Evolutionary conservation across 2,797 vertebrate genomes (phyloP).

Genomic region (Hirundo rustica): DNA sequence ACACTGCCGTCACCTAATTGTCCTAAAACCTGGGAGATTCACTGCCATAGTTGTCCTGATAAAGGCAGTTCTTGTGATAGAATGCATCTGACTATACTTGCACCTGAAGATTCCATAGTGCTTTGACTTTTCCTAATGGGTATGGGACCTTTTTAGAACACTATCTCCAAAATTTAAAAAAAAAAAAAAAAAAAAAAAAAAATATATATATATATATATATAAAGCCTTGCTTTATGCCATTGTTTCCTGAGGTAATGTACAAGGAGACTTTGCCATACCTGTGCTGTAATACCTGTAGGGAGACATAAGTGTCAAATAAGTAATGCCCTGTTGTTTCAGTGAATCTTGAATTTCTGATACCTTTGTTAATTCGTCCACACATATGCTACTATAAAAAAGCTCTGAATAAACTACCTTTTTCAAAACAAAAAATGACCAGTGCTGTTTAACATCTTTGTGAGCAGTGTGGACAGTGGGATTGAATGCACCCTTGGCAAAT

Average conservation of each 20-base stretch:
- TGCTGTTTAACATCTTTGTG: neutral
- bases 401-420: neutral
- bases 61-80: neutral
- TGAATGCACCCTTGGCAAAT: neutral
- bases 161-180: neutral
- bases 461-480: too few species aligned
- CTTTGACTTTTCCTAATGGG: neutral
- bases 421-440: neutral
- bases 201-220: too few species aligned
- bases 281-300: neutral
- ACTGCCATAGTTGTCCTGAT: neutral
- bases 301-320: neutral
- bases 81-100: neutral
- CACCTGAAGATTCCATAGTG: neutral
- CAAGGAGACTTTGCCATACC: neutral
- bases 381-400: neutral
- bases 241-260: neutral
- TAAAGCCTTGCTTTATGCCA: neutral
- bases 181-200: neutral
- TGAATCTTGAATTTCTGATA: neutral
- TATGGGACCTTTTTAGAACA: neutral
- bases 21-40: neutral
- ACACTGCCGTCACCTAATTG: neutral
- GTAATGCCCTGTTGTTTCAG: neutral
- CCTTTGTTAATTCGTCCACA: neutral